Evolutionary conservation across 2,888 invertebrate genomes (phyloP), one percentile per base, ranked within the genome.

Genomic region (Dyspetes luteomarginatus): DNA sequence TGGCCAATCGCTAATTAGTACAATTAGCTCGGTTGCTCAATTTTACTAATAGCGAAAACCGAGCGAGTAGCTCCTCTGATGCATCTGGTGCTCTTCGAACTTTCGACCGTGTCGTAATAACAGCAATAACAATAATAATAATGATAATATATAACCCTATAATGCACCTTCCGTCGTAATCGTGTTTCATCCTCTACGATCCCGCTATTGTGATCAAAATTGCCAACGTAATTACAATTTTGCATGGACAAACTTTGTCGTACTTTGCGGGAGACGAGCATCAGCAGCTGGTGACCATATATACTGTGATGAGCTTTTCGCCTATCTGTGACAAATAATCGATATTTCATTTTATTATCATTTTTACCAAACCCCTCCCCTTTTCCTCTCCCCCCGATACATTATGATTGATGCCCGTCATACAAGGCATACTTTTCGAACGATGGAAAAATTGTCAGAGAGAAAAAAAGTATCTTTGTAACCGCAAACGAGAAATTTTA

Each of bases 1-100:
- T 2, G 84, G 84, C 86, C 87, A 89, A 90, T 89, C 87, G 84
- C 86, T 86, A 89, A 89, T 90, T 90, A 89, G 88, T 88, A 36
- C 43, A 72, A 55, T 87, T 90, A 90, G 87, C 85, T 86, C 52
- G 24, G 56, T 74, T 85, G 84, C 85, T 88, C 89, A 90, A 88
- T 90, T 90, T 89, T 88, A 87, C 86, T 87, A 89, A 90, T 88
- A 89, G 88, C 87, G 81, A 41, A 69, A 73, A 71, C 58, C 80
- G 85, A 22, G 50, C 5, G 5, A 4, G 22, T 12, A 50, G 12
- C 17, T 3, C 3, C 43, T 12, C 15, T 1, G 22, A 26, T 85
- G 87, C 89, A 89, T 86, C 90, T 90, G 89, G 82, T 83, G 83
- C 84, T n/a, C n/a, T 78, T 78, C 76, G 26, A 15, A 69, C 78